Percentiles rank a stretch among this genome's conserved stretches.
These are phyloP conservation scores for Cephalotes varians DNA, from an alignment of 2,888 invertebrate species.

Conservation along the genomic window DNA sequence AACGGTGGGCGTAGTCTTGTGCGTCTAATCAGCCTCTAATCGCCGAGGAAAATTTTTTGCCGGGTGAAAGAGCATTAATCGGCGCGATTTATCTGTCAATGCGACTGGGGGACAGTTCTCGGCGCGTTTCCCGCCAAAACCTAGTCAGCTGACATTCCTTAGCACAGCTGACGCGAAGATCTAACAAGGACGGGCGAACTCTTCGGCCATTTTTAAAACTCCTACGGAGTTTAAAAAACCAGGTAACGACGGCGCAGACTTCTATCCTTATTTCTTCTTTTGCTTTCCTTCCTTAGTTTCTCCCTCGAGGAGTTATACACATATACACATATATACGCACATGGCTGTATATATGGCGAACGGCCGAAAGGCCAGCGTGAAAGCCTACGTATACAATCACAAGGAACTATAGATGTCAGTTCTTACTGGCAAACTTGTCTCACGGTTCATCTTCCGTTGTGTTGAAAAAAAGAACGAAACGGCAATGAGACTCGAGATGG, in stretches of 20 bases:
- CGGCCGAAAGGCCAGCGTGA: neutral
- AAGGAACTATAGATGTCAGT: neutral
- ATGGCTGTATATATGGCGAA: neutral
- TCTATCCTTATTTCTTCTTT: slow-evolving; percentile 48
- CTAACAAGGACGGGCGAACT: slow-evolving; percentile 56
- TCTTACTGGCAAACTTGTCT: slow-evolving; percentile 6
- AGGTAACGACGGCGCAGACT: slow-evolving; percentile 44
- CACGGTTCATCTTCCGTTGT: slow-evolving; percentile 45
- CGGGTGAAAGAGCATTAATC: neutral
- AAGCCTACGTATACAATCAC: neutral
- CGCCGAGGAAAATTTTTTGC: neutral
- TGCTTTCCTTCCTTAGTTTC: slow-evolving; percentile 32
- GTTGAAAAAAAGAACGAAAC: slow-evolving; percentile 9
- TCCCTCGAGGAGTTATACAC: neutral
- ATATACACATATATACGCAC: neutral
- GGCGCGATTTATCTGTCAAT: neutral
- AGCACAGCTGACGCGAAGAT: slow-evolving; percentile 67
- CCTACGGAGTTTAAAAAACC: slow-evolving; percentile 81
- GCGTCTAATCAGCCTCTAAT: neutral
- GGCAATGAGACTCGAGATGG: neutral
- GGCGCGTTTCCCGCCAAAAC: slow-evolving; percentile 73
- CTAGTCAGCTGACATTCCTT: slow-evolving; percentile 72
- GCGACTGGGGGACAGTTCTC: neutral
- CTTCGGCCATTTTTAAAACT: slow-evolving; percentile 82
- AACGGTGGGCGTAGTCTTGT: neutral